These are phyloP conservation scores for Amphipoea oculea DNA, from an alignment of 2,888 invertebrate genomes.

Conservation along the genomic window DNA sequence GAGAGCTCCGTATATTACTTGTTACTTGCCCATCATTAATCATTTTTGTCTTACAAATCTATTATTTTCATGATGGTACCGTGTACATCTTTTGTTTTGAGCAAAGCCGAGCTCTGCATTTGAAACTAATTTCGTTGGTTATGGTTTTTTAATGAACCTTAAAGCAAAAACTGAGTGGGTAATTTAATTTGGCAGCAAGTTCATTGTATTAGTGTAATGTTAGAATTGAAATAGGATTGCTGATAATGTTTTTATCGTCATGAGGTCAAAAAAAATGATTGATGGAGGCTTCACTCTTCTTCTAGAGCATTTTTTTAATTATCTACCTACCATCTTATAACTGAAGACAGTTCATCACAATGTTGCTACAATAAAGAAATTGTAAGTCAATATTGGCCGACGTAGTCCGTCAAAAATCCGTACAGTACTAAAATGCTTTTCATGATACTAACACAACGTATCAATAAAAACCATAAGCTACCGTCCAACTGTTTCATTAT, in stretches of 20 bases:
- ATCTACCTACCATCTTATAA: neutral
- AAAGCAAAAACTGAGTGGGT: conserved; percentile 27
- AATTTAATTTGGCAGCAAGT: conserved; percentile 40
- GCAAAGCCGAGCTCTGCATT: conserved; percentile 32
- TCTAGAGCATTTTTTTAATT: neutral
- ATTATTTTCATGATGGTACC: conserved; percentile 56
- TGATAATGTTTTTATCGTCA: conserved; percentile 16
- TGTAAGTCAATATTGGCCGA: neutral
- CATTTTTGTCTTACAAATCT: conserved; percentile 66
- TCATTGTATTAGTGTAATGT: conserved; percentile 6
- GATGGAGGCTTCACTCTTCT: conserved; percentile 1
- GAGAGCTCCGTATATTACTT: conserved; percentile 59
- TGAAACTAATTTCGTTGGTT: conserved; percentile 46
- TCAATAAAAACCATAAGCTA: conserved; percentile 43
- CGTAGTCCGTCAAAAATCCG: neutral
- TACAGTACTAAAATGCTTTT: neutral
- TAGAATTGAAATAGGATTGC: conserved; percentile 18
- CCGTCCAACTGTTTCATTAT: conserved; percentile 45
- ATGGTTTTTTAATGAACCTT: conserved; percentile 39
- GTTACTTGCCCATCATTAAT: conserved; percentile 62
- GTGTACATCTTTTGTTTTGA: conserved; percentile 54
- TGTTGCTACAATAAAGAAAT: neutral
- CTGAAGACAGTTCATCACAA: neutral
- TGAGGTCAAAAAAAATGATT: conserved; percentile 8
- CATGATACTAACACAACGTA: conserved; percentile 5